Base-by-base conservation (phyloP, 2,888 invertebrate species). In the Parelbella ahira region DNA sequence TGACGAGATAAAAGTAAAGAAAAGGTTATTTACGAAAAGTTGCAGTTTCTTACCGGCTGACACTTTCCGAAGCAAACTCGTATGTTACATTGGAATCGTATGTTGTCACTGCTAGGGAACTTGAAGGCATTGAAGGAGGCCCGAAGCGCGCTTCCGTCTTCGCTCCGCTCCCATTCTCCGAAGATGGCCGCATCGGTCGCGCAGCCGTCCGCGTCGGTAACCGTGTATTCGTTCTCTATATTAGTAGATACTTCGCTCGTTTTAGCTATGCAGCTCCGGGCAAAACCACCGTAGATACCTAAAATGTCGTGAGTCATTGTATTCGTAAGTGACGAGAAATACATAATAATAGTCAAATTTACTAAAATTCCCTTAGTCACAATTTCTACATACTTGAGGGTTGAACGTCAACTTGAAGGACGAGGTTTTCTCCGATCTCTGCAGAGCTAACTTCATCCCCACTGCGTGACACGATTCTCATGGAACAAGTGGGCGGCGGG, bases 111-210 rank as follows among this genome's bases (percentile, higher is more conserved):
- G 59, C 94, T 95, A 0, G 97, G 97, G 91, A 97, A 97, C 70
- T 97, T 97, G 76, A 97, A 97, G 1, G 97, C 97, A 70, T 96
- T 96, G 79, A 97, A 97, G 58, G 94, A 93, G 50, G 97, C 97
- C 67, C 94, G 88, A 37, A 97, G 81, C 9, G 95, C 93, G 69
- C 95, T 95, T 34, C 93, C 93, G 47, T 96, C 95, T 9, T 93
- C 90, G 67, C 94, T 94, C 63, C 96, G 93, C 56, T 95, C 93
- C 97, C 97, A 97, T 70, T 97, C 97, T 21, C 96, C 96, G 63
- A 97, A 97, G 65, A 97, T 96, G 23, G 93, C 93, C 11, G 96
- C 93, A 81, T 97, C 97, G 0, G 96, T 96, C 23, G 97, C 96
- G 69, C 97, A 97, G 36, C 97, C 97, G 60, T 97, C 94, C 60